These are phyloP conservation scores for Metacarcinus magister DNA, from an alignment of 2,888 invertebrate species.

Conservation along the genomic window DNA sequence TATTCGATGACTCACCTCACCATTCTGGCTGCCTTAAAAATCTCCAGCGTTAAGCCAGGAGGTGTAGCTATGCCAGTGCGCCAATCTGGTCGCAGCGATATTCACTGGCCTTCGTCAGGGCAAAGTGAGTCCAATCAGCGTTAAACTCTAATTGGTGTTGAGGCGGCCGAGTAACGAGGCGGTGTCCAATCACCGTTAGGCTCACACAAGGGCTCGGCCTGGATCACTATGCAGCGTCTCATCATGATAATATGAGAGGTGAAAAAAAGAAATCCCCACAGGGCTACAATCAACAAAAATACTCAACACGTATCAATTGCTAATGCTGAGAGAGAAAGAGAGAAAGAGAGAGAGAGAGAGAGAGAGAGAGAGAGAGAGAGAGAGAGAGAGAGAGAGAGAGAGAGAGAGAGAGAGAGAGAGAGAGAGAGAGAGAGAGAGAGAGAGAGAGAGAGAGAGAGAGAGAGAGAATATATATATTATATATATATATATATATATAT, in stretches of 20 bases:
- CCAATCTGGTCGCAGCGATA: conserved; percentile 47
- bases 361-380: conserved; percentile 17
- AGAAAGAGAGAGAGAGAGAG: neutral
- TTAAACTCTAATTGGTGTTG: conserved; percentile 71
- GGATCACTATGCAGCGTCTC: conserved; percentile 46
- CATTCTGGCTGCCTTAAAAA: neutral
- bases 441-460: conserved; percentile 29
- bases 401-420: neutral
- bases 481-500: too few relatives aligned
- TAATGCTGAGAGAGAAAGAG: neutral
- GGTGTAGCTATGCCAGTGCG: conserved; percentile 19
- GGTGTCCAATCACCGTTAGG: conserved; percentile 55
- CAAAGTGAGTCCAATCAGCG: conserved; percentile 68
- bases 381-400: neutral
- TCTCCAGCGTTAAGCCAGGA: neutral
- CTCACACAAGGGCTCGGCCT: conserved; percentile 33
- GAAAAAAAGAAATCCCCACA: neutral
- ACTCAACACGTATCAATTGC: neutral
- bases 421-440: neutral
- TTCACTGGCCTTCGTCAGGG: conserved; percentile 51
- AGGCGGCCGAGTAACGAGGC: conserved; percentile 64
- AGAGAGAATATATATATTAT: too few relatives aligned
- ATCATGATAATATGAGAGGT: conserved; percentile 43
- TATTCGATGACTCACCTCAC: neutral
- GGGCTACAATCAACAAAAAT: neutral